These are phyloP conservation scores for Holothuria leucospilota DNA, from an alignment of 53 echinoderm and acorn worm genomes.

Conservation along the genomic window DNA sequence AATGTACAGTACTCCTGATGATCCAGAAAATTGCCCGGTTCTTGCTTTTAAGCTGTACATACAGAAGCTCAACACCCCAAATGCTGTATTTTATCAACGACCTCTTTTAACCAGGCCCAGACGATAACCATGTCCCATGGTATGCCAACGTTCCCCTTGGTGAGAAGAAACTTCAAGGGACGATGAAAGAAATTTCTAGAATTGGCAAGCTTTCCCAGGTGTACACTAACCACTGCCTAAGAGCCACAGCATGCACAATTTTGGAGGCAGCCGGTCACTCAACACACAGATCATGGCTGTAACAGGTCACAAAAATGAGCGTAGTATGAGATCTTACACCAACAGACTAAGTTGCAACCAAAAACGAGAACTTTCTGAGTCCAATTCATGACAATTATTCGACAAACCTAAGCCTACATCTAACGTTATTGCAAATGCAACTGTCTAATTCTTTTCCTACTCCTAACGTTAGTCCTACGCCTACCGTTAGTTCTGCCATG, in stretches of 20 bases:
- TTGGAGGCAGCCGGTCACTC: too few relatives aligned
- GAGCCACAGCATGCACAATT: background rate
- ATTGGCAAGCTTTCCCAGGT: background rate
- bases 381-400: too few relatives aligned
- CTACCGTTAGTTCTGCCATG: too few relatives aligned
- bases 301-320: too few relatives aligned
- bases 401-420: too few relatives aligned
- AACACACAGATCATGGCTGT: too few relatives aligned
- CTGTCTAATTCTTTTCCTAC: too few relatives aligned
- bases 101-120: background rate
- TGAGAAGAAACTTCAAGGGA: background rate
- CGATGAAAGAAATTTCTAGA: background rate
- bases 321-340: too few relatives aligned
- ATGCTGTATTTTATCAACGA: background rate
- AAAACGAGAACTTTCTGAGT: too few relatives aligned
- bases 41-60: background rate
- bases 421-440: too few relatives aligned
- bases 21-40: background rate
- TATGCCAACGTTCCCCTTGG: background rate
- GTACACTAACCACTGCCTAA: slow-evolving; percentile 19
- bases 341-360: too few relatives aligned
- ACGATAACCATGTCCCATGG: background rate
- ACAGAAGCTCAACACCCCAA: background rate
- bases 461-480: too few relatives aligned
- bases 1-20: background rate